Evolutionary conservation across 2,797 vertebrate species (phyloP), one percentile per base, ranked within the genome.

Genomic region (Cossypha polioptera): DNA sequence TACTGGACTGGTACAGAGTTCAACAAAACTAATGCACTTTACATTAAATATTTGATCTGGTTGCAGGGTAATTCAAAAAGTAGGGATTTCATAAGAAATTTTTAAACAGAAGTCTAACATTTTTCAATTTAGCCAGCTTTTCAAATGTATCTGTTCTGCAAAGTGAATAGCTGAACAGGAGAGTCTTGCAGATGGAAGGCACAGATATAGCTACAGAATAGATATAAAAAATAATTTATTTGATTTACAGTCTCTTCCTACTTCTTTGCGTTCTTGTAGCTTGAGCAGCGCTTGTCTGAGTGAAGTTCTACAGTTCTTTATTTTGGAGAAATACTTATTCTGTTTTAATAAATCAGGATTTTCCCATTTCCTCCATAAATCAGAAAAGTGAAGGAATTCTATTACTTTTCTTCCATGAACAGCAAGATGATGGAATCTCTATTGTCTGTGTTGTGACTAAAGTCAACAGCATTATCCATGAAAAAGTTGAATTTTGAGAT

Each of bases 241-340:
- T 94, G 63, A 82, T 94, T 94, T 86, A 94, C 80, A 87, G 65
- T 79, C 20, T 69, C 25, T 93, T 91, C 11, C 75, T 85, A 55
- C 33, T 67, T 95, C 48, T 95, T 82, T 89, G 35, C 86, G 62
- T 78, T 90, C 54, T 66, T 69, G 33, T 67, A 91, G 51, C 53
- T 63, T 69, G 77, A 89, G 55, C 93, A 93, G 87, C 7, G 4
- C 38, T 85, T 76, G 40, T 36, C 33, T 81, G 74, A 87, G 51
- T 83, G 69, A 90, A 86, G 62, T 63, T 84, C 50, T 75, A 57
- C 4, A 4, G 43, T 74, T 75, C 51, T 75, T 90, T 78, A 62
- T 72, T 95, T 79, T 87, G 67, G 51, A 88, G 50, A 92, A 95
- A 84, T 84, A 71, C 26, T 83, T 67, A 19, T 7, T 90, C 72